Evolutionary conservation across 30 jellyfish, hydroid and myxozoan species (phyloP).

Genomic region (Pelagia noctiluca): DNA sequence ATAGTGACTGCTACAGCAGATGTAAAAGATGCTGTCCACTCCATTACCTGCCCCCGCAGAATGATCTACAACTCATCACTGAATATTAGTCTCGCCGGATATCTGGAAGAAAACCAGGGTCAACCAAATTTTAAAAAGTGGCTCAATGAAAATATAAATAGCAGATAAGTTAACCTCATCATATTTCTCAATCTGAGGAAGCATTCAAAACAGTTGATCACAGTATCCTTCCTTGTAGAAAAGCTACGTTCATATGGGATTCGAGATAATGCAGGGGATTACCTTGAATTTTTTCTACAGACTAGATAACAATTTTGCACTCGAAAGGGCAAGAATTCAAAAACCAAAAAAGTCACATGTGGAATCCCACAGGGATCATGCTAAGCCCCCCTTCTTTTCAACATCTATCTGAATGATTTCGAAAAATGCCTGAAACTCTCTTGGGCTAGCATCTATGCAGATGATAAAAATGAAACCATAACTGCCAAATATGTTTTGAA

Average conservation of each 20-base stretch:
- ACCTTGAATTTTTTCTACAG: background rate
- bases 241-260: background rate
- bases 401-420: background rate
- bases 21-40: too few species aligned
- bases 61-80: too few species aligned
- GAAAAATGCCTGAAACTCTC: background rate
- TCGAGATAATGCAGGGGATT: background rate
- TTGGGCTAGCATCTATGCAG: background rate
- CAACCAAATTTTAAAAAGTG: too few species aligned
- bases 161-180: background rate
- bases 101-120: too few species aligned
- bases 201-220: background rate
- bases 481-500: too few species aligned
- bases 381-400: background rate
- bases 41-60: too few species aligned
- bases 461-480: background rate
- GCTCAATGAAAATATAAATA: background rate
- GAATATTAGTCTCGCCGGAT: too few species aligned
- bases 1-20: too few species aligned
- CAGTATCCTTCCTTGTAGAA: background rate
- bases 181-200: background rate
- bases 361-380: background rate
- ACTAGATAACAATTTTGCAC: background rate
- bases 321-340: background rate
- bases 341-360: background rate